These are phyloP conservation scores for Corapipo altera DNA, from an alignment of 2,113 vertebrate genomes.

Conservation along the genomic window DNA sequence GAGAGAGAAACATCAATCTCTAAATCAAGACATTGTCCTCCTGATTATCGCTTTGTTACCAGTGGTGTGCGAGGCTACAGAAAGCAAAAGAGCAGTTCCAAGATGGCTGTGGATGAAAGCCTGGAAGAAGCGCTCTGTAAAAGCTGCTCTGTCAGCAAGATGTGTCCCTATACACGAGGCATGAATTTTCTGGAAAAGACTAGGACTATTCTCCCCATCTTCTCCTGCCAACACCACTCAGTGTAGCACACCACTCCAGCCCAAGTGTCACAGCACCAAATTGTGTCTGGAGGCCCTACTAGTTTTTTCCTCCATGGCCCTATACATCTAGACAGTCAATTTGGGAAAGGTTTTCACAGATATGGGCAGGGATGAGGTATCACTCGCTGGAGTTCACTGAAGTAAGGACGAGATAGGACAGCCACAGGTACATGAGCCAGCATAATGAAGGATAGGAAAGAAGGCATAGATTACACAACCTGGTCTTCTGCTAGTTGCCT, in stretches of 20 bases:
- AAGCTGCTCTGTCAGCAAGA: background rate
- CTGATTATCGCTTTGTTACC: background rate
- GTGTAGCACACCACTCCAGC: background rate
- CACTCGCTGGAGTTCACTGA: background rate
- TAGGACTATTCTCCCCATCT: background rate
- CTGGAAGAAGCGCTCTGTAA: background rate
- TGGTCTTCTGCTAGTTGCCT: background rate
- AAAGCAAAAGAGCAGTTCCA: slow-evolving; percentile 7
- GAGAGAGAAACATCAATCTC: background rate
- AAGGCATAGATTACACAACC: background rate
- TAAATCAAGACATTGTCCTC: slow-evolving; percentile 39
- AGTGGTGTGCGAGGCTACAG: background rate
- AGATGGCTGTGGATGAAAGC: background rate
- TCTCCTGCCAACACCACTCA: background rate
- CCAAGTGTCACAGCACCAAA: background rate
- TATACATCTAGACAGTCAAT: background rate
- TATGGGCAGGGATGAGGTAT: fast-evolving
- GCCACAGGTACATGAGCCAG: background rate
- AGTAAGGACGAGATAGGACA: background rate
- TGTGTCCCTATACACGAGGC: background rate
- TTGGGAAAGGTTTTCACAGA: background rate
- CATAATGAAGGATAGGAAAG: background rate
- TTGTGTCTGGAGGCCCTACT: background rate
- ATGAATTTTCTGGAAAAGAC: background rate
- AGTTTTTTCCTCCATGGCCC: background rate